Base-by-base conservation (phyloP, 2,797 vertebrate species). In the Chelon labrosus region DNA sequence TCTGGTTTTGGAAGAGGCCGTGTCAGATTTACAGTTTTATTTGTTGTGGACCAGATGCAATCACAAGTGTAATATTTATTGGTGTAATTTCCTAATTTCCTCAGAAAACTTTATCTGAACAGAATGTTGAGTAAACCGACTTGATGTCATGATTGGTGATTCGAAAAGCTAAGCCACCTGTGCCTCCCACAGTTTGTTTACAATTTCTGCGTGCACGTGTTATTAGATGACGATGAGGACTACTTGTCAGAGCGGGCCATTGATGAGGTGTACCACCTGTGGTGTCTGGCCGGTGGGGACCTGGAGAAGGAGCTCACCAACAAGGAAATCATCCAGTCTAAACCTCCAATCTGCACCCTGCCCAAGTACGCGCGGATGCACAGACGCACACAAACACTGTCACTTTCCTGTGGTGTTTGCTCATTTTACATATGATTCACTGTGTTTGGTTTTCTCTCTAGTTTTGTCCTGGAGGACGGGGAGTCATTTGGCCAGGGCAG, bases 281-380 rank as follows among this genome's bases (percentile, higher is more conserved):
- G 98, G 98, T 98, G 98, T 91, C 93, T 99, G 87, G 98, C 98
- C 22, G 98, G 98, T 71, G 98, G 98, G 80, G 98, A 99, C 92
- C 91, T 99, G 85, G 98, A 99, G 89, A 99, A 98, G 88, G 98
- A 99, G 72, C 96, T 99, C 73, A 96, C 96, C 86, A 98, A 97
- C 90, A 97, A 99, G 86, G 98, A 95, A 90, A 99, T 99, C 67
- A 99, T 99, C 91, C 95, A 95, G 77, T 98, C 98, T 69, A 99
- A 99, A 89, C 97, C 98, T 73, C 97, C 98, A 6, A 85, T 98
- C 89, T 99, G 98, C 93, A 99, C 98, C 0, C 94, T 99, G 67
- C 96, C 98, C 20, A 98, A 97, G 98, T 99, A 96, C 92, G 53
- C 59, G 41, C 67, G 10, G 39, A 75, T 39, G 10, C 52, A 57